Base-by-base conservation (phyloP, 1,140 invertebrate genomes). In the Caenorhabditis briggsae region DNA sequence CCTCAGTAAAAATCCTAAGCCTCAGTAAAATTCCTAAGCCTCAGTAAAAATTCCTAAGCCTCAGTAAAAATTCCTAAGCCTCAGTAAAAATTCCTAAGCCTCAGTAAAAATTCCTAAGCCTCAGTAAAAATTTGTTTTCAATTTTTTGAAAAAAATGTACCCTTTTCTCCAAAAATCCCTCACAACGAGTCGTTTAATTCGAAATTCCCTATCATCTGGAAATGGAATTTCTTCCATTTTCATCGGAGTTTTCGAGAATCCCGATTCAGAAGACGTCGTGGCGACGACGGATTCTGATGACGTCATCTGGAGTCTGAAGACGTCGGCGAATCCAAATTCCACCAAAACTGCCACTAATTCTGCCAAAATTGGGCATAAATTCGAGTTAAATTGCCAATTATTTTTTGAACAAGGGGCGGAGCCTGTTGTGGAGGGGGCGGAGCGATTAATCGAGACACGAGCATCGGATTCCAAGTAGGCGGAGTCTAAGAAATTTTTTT, bases 81-180 rank as follows among this genome's bases (percentile, higher is more conserved):
- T 16, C 50, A 33, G 33, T 33, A 33, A 33, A 33, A 5, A 9
- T 1, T 5, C 50, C 50, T 53, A 53, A 53, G 50, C 50, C 50
- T 16, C 50, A 33, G 33, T 33, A 33, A 33, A 33, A 0, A 12
- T 53, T 53, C 16, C 50, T 53, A 53, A 53, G 50, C 50, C 50
- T 53, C 16, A 53, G 16, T 12, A 53, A 53, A 2, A 1, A 2
- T 16, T 25, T 9, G 25, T 61, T 61, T 61, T 61, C 20, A 61
- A 61, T 33, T 61, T 61, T 61, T 20, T 20, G 2, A 61, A 61
- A 9, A 7, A 23, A 11, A 20, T 43, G n/a, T 78, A 78, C 70
- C 70, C 70, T 50, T 23, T 50, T n/a, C 14, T 48, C 70, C 70
- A 78, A 78, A 78, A 78, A 53, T 78, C 70, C 14, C 70, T 48